These are phyloP conservation scores for Entosphenus tridentatus DNA, from an alignment of 2,113 vertebrate genomes.

Conservation along the genomic window DNA sequence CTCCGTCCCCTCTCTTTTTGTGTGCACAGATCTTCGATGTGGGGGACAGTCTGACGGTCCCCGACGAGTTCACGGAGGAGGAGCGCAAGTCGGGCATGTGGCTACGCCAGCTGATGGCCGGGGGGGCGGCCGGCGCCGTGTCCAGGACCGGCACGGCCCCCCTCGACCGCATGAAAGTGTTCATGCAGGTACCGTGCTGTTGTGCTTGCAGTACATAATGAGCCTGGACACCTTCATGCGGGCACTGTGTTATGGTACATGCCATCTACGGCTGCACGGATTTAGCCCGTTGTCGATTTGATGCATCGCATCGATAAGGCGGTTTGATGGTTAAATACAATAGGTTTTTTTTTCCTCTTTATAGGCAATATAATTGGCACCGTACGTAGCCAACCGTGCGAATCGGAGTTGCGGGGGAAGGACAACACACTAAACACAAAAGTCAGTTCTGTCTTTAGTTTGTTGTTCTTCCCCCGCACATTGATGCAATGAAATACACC, in stretches of 20 bases:
- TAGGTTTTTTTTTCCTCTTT: background rate
- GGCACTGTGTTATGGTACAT: background rate
- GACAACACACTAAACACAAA: no score
- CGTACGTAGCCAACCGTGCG: no score
- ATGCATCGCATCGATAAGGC: no score
- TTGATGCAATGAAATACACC: no score
- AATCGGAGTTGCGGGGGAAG: no score
- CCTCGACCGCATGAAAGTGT: conserved; percentile 65
- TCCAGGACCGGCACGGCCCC: conserved; percentile 71
- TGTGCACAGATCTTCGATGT: conserved; percentile 53
- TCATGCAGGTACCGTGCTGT: conserved; percentile 58
- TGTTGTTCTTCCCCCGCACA: no score
- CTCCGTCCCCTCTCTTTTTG: conserved; percentile 7
- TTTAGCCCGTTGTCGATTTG: background rate
- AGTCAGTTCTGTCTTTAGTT: no score
- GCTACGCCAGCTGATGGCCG: conserved; percentile 67
- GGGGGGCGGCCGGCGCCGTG: conserved; percentile 51
- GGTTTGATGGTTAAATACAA: background rate
- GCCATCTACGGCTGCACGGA: background rate
- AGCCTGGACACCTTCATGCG: background rate
- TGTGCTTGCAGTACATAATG: background rate
- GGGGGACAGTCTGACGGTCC: conserved; percentile 62
- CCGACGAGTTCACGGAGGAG: conserved; percentile 74
- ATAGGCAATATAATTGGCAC: no score
- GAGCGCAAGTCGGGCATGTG: conserved; percentile 57